Evolutionary conservation across 2,797 vertebrate genomes (phyloP), one percentile per base, ranked within the genome.

Genomic region (Hyperoplus immaculatus): DNA sequence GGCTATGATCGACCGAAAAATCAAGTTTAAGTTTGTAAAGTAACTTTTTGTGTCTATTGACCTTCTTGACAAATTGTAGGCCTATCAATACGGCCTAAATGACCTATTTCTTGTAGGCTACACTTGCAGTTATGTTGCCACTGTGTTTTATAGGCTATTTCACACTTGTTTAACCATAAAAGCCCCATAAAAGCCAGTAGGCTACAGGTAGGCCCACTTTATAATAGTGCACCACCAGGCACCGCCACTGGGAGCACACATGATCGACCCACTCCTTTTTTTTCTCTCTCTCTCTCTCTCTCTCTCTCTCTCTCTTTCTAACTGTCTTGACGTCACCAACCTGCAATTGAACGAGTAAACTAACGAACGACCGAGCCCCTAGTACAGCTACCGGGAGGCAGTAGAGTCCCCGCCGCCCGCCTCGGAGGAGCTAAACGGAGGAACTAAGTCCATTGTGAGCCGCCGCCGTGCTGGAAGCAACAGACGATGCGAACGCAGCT

Each of bases 381-480:
- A 75, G 82, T 83, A 87, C 87, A 91, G 85, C 77, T 55, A 91
- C 90, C 89, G 89, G 89, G 89, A 92, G 91, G 87, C 89, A 89
- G 84, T 21, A 76, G 72, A 87, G 82, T 86, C 62, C 80, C 72
- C 65, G 82, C 78, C 83, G 76, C 78, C 79, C 75, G 76, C 72
- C 79, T 66, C 72, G 89, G 86, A 91, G 87, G 69, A 92, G 69
- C 82, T 72, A 15, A 55, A 86, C 75, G 59, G 75, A 87, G 78
- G 64, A 86, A 80, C 29, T 29, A 29, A 59, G 81, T 84, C 67
- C 78, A 45, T 67, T 38, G 78, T 51, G 78, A 69, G 73, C 73
- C 68, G 77, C 57, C 69, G 58, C 42, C 59, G 64, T 64, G 63
- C 60, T 56, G 71, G 59, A 78, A 75, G 1, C 87, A 58, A 77